A percentile compares a stretch with the other conserved stretches of the same genome.
phyloP scores from a whole-genome alignment of 2,888 invertebrate genomes.

The Epiblema foenella region DNA sequence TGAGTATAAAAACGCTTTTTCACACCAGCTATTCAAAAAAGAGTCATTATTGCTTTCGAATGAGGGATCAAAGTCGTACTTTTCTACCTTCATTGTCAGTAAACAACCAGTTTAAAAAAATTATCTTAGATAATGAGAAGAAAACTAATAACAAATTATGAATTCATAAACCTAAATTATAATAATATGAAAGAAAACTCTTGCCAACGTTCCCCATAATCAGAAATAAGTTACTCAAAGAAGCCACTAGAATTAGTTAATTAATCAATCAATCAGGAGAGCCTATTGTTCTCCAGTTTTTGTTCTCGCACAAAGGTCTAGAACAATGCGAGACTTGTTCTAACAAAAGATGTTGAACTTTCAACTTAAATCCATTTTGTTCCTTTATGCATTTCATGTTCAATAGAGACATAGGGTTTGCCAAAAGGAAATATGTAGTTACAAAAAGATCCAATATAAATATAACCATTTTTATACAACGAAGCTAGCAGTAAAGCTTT shows the following conservation, averaged over 20 bases:
- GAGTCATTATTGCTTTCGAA: no score
- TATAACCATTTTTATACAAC: no score
- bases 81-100: no score
- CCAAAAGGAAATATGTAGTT: neutral
- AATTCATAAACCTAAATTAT: no score
- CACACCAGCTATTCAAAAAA: no score
- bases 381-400: constrained; percentile 54
- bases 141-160: neutral
- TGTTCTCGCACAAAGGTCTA: constrained; percentile 68
- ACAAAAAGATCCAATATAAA: no score
- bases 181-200: neutral
- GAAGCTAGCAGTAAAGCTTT: no score
- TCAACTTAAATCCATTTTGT: constrained; percentile 60
- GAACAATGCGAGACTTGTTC: constrained; percentile 60
- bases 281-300: constrained; percentile 68
- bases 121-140: no score
- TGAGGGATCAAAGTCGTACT: no score
- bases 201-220: constrained; percentile 23
- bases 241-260: constrained; percentile 58
- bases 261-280: constrained; percentile 74
- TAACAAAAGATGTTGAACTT: constrained; percentile 66
- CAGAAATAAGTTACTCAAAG: constrained; percentile 46
- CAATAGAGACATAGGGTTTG: constrained; percentile 4
- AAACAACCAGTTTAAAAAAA: no score
- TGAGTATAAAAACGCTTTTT: neutral